Base-by-base conservation (phyloP, 2,113 vertebrate species). In the Scatophagus argus region DNA sequence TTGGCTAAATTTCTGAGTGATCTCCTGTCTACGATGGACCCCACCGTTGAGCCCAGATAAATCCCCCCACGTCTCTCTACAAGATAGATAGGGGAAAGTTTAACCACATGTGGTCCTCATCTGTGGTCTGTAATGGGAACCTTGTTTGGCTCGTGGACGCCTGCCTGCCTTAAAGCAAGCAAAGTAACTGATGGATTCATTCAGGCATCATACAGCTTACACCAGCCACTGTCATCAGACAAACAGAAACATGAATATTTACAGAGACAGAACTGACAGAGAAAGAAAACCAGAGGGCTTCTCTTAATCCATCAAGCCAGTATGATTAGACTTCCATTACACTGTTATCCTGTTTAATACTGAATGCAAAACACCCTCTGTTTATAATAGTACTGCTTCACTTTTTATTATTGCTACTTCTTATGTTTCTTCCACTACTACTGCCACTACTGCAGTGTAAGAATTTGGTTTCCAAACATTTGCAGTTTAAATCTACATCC, bases 71-170 rank as follows among this genome's bases (percentile, higher is more conserved):
- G 82, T 76, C 76, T 74, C 21, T 49, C 81, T 77, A 47, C 71
- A 71, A 78, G 67, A 79, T 38, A 84, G 67, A 82, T 56, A 58
- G 66, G 49, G 60, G 65, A 81, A 68, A 65, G 67, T 77, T 43
- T 41, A 43, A 70, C 77, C 84, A 76, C 80, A 88, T 81, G 75
- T 71, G 66, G 76, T 73, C 71, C 61, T 77, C 74, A 75, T 79
- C 79, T 89, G 82, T 36, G 39, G 79, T 75, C 65, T 64, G 36
- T 85, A 92, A 92, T 88, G 34, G 32, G 84, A 90, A 82, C 77
- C 90, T 86, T 17, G 70, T 80, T 88, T 63, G 58, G 58, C 79
- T 46, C 36, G 5, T 8, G 0, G 63, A 71, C 12, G 46, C 32
- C 67, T 23, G 41, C 16, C 52, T 70, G 0, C 19, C 51, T 73